These are phyloP conservation scores for Monoplex corrugatus DNA, from an alignment of 2,888 invertebrate species.

Conservation along the genomic window DNA sequence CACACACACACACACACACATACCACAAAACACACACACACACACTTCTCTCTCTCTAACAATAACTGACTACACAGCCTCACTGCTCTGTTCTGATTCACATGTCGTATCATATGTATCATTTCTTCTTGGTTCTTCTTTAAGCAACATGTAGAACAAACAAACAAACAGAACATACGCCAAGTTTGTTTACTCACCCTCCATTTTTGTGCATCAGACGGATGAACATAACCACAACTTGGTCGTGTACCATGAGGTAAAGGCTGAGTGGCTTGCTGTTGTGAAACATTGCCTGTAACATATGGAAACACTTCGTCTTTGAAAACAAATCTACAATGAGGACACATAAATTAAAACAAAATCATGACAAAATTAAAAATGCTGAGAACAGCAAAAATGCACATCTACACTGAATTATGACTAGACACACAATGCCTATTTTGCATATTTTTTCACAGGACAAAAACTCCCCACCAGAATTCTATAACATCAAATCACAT, in stretches of 20 bases:
- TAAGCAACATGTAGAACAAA: too few relatives aligned
- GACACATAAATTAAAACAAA: not conserved
- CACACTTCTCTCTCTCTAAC: too few relatives aligned
- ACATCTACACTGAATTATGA: too few relatives aligned
- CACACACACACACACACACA: conserved; percentile 3
- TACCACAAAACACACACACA: not conserved
- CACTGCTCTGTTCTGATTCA: too few relatives aligned
- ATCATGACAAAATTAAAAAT: not conserved
- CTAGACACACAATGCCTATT: too few relatives aligned
- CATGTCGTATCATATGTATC: too few relatives aligned
- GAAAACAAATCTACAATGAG: not conserved
- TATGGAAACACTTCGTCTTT: not conserved
- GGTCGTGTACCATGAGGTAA: conserved; percentile 56
- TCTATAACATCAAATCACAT: too few relatives aligned
- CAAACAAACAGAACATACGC: not conserved
- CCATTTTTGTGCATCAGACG: conserved; percentile 58
- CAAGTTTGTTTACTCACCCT: conserved; percentile 51
- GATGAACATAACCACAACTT: conserved; percentile 58
- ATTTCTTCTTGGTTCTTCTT: too few relatives aligned
- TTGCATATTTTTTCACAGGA: too few relatives aligned
- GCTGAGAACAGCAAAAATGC: not conserved
- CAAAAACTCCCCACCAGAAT: too few relatives aligned
- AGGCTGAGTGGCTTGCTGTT: conserved; percentile 37
- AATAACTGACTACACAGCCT: too few relatives aligned
- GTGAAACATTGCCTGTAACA: conserved; percentile 44